Percentiles rank a stretch among this genome's conserved stretches.
phyloP scores from a whole-genome alignment of 2,888 invertebrate species.

The Nowickia ferox region DNA sequence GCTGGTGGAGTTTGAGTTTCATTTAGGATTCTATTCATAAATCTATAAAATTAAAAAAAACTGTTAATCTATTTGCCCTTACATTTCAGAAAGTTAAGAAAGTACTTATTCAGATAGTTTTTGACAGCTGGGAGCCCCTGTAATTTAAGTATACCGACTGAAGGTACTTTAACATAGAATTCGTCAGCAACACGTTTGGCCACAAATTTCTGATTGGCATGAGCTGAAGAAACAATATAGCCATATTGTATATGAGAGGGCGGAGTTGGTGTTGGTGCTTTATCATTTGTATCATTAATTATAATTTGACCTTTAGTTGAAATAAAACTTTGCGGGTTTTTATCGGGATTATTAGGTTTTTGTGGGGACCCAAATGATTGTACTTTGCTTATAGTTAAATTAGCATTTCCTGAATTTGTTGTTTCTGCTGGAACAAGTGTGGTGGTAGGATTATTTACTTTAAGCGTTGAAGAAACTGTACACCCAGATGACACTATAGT shows the following conservation, averaged over 20 bases:
- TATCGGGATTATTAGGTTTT: conserved; percentile 36
- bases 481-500: not conserved
- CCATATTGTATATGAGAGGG: conserved; percentile 74
- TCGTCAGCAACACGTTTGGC: conserved; percentile 76
- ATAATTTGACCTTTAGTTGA: not conserved
- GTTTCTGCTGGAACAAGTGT: not conserved
- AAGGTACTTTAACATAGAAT: conserved; percentile 78
- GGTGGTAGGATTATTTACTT: not conserved
- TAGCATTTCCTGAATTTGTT: not conserved
- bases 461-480: conserved; percentile 2
- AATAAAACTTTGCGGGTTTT: conserved; percentile 1
- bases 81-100: not conserved
- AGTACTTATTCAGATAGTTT: conserved; percentile 79
- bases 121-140: conserved; percentile 74
- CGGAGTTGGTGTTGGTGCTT: conserved; percentile 10
- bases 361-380: conserved; percentile 63
- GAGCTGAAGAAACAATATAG: conserved; percentile 74
- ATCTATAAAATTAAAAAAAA: conserved; percentile 66
- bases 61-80: not conserved
- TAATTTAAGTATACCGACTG: conserved; percentile 75
- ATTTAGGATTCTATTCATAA: conserved; percentile 63
- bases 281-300: conserved; percentile 16
- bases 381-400: conserved; percentile 63
- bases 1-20: conserved; percentile 69
- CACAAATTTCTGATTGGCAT: conserved; percentile 76